Percentiles rank a stretch among this genome's conserved stretches.
Conservation (phyloP, 2,113 vertebrate species). For the Parotia lawesii region DNA sequence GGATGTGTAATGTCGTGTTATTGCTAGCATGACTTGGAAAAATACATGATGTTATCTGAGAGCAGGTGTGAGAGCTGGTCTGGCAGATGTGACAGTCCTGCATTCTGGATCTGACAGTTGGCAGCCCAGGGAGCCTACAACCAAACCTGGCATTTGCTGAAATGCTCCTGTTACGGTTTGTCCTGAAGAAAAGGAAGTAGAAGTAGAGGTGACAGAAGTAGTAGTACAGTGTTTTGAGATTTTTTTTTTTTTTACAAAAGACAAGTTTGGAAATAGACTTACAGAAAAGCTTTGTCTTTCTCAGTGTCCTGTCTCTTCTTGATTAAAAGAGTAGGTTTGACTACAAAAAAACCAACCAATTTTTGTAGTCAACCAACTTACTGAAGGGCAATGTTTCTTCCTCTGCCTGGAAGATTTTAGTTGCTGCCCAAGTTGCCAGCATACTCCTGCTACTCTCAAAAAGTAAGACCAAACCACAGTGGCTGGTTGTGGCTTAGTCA, state of each 20-base stretch:
- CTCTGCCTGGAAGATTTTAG: not conserved
- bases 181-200: not conserved
- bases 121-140: not conserved
- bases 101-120: not conserved
- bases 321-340: not conserved
- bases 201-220: not conserved
- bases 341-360: not conserved
- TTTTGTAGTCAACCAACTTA: not conserved
- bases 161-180: not conserved
- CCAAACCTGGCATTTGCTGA: not conserved
- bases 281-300: not conserved
- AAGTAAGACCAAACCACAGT: not conserved
- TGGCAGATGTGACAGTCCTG: conserved; percentile 31
- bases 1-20: not conserved
- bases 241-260: not conserved
- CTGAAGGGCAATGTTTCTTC: not conserved
- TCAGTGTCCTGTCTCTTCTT: not conserved
- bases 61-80: not conserved
- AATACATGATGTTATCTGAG: conserved; percentile 3
- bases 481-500: conserved; percentile 1
- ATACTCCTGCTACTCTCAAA: not conserved
- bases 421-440: not conserved
- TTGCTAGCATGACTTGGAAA: conserved; percentile 1
- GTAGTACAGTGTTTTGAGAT: not conserved
- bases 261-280: not conserved